These are phyloP conservation scores for Drosophila elegans DNA, from an alignment of 1,140 invertebrate species.

Conservation along the genomic window DNA sequence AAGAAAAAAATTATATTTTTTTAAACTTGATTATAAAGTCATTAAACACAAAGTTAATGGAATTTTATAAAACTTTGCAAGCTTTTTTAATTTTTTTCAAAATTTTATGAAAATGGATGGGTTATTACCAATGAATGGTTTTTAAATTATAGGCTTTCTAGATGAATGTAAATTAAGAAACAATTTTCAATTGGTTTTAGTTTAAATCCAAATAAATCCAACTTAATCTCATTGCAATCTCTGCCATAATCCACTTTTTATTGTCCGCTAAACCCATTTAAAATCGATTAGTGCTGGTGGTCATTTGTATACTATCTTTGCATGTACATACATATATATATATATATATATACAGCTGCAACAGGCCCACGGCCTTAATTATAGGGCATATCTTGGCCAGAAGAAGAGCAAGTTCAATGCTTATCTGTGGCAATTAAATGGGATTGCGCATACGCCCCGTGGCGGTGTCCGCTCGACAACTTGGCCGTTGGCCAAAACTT, in stretches of 20 bases:
- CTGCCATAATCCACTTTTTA: slow-evolving; percentile 22
- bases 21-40: neutral
- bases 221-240: neutral
- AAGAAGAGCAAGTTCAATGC: slow-evolving; percentile 71
- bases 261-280: slow-evolving; percentile 21
- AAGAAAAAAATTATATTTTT: slow-evolving; percentile 11
- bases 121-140: no score
- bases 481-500: slow-evolving; percentile 69
- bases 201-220: neutral
- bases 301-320: neutral
- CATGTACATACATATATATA: neutral
- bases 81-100: no score
- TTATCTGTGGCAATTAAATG: slow-evolving; percentile 62
- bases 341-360: slow-evolving; percentile 8
- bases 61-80: neutral
- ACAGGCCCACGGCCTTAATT: slow-evolving; percentile 67
- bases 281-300: slow-evolving; percentile 28
- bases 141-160: no score
- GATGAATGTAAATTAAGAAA: no score
- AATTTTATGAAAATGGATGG: no score
- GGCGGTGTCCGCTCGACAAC: slow-evolving; percentile 22
- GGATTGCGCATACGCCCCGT: slow-evolving; percentile 75
- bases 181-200: neutral
- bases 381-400: slow-evolving; percentile 27
- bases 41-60: neutral